These are phyloP conservation scores for Colinus virginianus DNA, from an alignment of 2,113 vertebrate species.

Conservation along the genomic window DNA sequence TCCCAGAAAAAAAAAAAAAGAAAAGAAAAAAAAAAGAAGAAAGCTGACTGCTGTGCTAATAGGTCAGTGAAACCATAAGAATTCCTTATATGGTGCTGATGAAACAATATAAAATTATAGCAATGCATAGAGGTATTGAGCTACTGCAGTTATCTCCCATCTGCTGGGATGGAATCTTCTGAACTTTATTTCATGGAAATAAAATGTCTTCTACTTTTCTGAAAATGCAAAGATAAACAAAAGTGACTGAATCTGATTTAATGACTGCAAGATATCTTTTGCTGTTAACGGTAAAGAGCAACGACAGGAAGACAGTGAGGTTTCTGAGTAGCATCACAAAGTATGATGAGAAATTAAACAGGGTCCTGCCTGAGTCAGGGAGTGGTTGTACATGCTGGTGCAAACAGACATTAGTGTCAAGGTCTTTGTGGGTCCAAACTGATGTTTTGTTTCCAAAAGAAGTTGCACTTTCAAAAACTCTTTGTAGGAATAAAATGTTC, in stretches of 20 bases:
- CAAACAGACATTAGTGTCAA: background rate
- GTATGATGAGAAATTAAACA: background rate
- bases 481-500: background rate
- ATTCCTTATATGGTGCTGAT: rapidly evolving
- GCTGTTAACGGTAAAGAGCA: background rate
- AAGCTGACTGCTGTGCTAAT: background rate
- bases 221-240: background rate
- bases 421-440: rapidly evolving
- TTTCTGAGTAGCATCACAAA: background rate
- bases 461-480: background rate
- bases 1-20: background rate
- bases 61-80: background rate
- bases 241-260: background rate
- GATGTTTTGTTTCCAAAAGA: background rate
- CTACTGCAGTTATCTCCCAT: background rate
- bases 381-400: rapidly evolving
- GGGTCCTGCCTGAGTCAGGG: rapidly evolving
- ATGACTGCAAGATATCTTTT: background rate
- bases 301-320: background rate
- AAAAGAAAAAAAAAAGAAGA: background rate
- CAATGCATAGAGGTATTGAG: background rate
- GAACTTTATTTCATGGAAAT: background rate
- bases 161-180: background rate
- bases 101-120: background rate
- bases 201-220: background rate